These are phyloP conservation scores for Drosophila orena DNA, from an alignment of 1,140 invertebrate genomes.

Conservation along the genomic window DNA sequence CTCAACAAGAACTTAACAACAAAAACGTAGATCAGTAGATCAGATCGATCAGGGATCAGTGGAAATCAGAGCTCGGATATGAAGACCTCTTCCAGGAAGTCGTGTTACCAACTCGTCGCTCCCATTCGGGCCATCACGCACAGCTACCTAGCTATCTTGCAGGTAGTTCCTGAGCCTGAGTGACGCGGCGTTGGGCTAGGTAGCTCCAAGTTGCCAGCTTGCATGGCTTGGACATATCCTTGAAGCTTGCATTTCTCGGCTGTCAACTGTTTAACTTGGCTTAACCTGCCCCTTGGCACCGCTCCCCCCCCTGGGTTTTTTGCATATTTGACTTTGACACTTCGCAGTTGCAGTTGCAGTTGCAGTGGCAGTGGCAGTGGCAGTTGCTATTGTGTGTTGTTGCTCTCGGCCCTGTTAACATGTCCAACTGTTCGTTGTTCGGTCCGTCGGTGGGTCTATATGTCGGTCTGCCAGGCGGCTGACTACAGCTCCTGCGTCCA, in stretches of 20 bases:
- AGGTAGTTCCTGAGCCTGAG: slow-evolving; percentile 29
- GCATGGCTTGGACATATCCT: slow-evolving; percentile 62
- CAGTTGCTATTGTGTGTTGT: slow-evolving; percentile 54
- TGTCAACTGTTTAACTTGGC: slow-evolving; percentile 79
- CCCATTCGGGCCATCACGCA: slow-evolving; percentile 27
- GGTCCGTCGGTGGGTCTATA: slow-evolving; percentile 35
- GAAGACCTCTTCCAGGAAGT: slow-evolving; percentile 4
- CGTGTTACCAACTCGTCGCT: slow-evolving; percentile 10
- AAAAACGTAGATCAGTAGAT: too few relatives aligned
- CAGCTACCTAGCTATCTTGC: slow-evolving; percentile 6
- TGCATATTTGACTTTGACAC: slow-evolving; percentile 78
- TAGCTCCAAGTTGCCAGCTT: slow-evolving; percentile 53
- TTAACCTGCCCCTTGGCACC: slow-evolving; percentile 4
- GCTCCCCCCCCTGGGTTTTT: slow-evolving; percentile 34
- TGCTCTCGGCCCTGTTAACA: slow-evolving; percentile 59
- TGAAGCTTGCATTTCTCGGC: slow-evolving; percentile 80
- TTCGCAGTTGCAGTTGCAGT: slow-evolving; percentile 75
- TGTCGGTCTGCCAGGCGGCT: slow-evolving; percentile 20
- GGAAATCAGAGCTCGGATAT: not conserved
- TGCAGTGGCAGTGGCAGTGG: slow-evolving; percentile 73
- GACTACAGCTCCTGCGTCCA: slow-evolving; percentile 35
- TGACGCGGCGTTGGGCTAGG: slow-evolving; percentile 15
- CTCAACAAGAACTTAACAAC: too few relatives aligned
- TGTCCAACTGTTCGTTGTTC: slow-evolving; percentile 45
- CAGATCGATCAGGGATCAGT: not conserved